Conservation (phyloP, 2,888 invertebrate genomes). For the Furcula furcula region DNA sequence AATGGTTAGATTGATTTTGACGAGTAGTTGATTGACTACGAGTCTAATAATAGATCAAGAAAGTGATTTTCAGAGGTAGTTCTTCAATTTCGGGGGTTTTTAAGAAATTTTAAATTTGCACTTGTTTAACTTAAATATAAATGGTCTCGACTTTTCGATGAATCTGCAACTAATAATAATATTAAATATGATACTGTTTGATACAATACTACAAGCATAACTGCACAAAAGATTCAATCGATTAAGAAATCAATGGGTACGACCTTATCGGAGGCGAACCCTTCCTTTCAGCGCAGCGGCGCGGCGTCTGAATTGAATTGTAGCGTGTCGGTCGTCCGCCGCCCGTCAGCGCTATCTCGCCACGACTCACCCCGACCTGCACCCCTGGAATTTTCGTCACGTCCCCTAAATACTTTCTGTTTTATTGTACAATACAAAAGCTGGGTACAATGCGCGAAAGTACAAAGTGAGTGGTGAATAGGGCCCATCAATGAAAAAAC, state of each 20-base stretch:
- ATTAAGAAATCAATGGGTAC: slow-evolving; percentile 12
- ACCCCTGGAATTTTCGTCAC: slow-evolving; percentile 41
- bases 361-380: slow-evolving; percentile 29
- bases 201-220: not conserved
- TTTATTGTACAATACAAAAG: slow-evolving; percentile 42
- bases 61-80: too few species aligned
- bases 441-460: slow-evolving; percentile 9
- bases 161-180: too few species aligned
- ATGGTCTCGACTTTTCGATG: too few species aligned
- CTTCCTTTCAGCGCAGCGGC: slow-evolving; percentile 24
- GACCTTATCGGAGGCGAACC: slow-evolving; percentile 25
- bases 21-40: too few species aligned
- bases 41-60: too few species aligned
- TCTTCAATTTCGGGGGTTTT: too few species aligned
- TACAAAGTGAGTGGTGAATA: too few species aligned
- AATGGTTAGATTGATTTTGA: too few species aligned
- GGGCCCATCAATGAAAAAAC: too few species aligned
- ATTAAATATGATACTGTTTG: too few species aligned
- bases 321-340: slow-evolving; percentile 34
- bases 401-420: slow-evolving; percentile 35
- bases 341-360: slow-evolving; percentile 42
- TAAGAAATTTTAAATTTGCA: too few species aligned
- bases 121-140: too few species aligned
- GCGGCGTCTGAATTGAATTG: slow-evolving; percentile 58
- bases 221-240: not conserved